Evolutionary conservation across 2,113 vertebrate species (phyloP).

Genomic region (Riparia riparia): DNA sequence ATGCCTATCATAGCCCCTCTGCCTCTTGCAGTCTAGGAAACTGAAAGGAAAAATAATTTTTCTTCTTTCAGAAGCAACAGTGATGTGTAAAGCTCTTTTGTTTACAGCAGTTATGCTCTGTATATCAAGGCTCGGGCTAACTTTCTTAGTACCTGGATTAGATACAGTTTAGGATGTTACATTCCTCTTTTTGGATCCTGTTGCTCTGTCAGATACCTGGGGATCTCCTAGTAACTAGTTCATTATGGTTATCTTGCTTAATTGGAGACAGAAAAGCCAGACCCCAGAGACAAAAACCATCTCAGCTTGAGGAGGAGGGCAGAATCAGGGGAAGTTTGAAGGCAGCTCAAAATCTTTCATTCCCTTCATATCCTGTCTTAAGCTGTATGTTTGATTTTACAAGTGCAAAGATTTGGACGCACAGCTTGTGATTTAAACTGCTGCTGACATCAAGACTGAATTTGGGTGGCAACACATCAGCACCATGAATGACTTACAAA

Average conservation of each 20-base stretch:
- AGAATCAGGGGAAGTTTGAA: not conserved
- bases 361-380: constrained; percentile 30
- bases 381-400: not conserved
- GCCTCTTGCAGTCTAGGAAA: not conserved
- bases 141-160: not conserved
- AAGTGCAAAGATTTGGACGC: not conserved
- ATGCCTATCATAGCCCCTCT: not conserved
- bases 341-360: constrained; percentile 3
- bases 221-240: not conserved
- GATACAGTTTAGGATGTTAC: not conserved
- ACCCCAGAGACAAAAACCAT: not conserved
- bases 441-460: constrained; percentile 3
- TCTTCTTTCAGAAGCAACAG: not conserved
- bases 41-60: not conserved
- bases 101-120: not conserved
- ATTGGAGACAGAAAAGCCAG: not conserved
- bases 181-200: not conserved
- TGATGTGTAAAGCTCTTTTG: not conserved
- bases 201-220: not conserved
- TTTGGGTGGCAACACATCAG: constrained; percentile 23
- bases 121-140: not conserved
- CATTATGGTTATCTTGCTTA: not conserved
- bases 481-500: not conserved
- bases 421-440: not conserved
- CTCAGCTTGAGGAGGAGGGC: not conserved